Base-by-base conservation (phyloP, 1,140 invertebrate genomes). In the Zaprionus camerounensis region DNA sequence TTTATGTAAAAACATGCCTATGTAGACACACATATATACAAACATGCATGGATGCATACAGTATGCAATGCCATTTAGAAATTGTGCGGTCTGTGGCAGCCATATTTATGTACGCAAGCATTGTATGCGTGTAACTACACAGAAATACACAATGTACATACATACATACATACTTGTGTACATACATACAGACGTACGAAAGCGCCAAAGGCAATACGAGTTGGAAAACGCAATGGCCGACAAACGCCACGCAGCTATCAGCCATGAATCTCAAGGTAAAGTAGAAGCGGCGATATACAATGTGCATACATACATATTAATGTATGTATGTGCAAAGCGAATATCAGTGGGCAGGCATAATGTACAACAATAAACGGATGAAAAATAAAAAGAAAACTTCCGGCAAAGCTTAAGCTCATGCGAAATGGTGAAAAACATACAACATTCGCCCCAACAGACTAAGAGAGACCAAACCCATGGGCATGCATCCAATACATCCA, bases 161-260 rank as follows among this genome's bases (percentile, higher is more conserved):
- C 59, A 20, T 20, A 20, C 20, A 66, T 38, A 57, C 28, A 53
- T 28, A 68, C 31, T 36, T 58, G n/a, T 38, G 22, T 62, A 63
- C 38, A 49, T 46, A 31, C 36, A 62, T 12, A 57, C 2, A 22
- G 15, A 36, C 13, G 38, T 64, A 56, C 22, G 56, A 24, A 71
- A 67, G 79, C 64, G 70, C 67, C 71, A 56, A 86, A 86, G 84
- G 83, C 83, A 86, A 63, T 34, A 74, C 53, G 73, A 76, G 88
- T 83, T 81, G 85, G 81, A 81, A 87, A 87, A 87, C 80, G 82
- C 81, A 87, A 87, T 87, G 84, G 84, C 85, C 78, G 84, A 88
- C 84, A 74, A 88, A 88, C 66, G 84, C 84, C 84, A 87, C 84
- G 84, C 84, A 88, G 78, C 80, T 77, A 73, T 77, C 75, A 77